Conservation (phyloP, 2,113 vertebrate genomes). For the Athene noctua region DNA sequence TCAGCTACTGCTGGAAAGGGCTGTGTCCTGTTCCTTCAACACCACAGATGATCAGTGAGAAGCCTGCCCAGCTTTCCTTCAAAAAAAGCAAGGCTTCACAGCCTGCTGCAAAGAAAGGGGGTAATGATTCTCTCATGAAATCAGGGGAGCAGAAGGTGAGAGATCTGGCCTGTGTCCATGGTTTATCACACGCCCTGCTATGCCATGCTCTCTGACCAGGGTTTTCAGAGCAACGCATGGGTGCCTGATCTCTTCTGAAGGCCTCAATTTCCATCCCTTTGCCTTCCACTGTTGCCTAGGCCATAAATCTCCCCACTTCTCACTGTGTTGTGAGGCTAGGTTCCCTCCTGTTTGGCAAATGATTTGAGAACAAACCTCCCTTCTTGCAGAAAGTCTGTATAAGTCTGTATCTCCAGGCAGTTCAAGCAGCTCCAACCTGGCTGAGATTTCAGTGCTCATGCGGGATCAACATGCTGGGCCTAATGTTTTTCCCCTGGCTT, state of each 20-base stretch:
- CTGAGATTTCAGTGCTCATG: background rate
- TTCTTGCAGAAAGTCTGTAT: background rate
- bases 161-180: background rate
- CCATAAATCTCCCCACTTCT: background rate
- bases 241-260: background rate
- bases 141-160: background rate
- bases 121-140: background rate
- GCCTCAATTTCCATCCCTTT: background rate
- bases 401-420: background rate
- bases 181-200: background rate
- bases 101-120: background rate
- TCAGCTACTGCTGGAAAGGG: background rate
- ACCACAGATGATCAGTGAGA: background rate
- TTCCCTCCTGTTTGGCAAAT: background rate
- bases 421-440: background rate
- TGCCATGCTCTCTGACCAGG: background rate
- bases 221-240: background rate
- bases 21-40: background rate
- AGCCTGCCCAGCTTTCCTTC: background rate
- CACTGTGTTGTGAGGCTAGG: accelerated
- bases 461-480: slow-evolving; percentile 29
- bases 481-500: slow-evolving; percentile 39
- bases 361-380: background rate
- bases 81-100: background rate
- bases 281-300: background rate